Evolutionary conservation across 2,113 vertebrate species (phyloP), one percentile per base, ranked within the genome.

Genomic region (Coturnix japonica): DNA sequence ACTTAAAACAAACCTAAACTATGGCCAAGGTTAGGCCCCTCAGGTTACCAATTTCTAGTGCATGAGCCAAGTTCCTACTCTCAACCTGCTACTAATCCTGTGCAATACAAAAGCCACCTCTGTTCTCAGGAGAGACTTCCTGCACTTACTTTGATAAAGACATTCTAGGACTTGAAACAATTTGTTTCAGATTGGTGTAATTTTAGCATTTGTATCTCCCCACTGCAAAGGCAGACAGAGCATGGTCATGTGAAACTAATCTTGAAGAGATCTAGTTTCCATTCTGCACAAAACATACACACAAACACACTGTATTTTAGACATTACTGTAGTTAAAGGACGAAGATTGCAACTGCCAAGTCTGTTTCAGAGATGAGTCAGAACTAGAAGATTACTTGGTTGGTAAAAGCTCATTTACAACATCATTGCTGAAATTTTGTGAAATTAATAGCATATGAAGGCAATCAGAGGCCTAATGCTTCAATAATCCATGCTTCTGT

Each of bases 351-450:
- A 76, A 60, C 15, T 43, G 54, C 26, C 79, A 83, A 76, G 5
- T 56, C 30, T 85, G 53, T 61, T 74, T 23, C 51, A 66, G 13
- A 35, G 13, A 72, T 59, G 20, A 82, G 3, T 28, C 19, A 64
- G 22, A 83, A 83, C 6, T 49, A 74, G 20, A 70, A 66, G 69
- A 43, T 39, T 65, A 86, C 16, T 81, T 51, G 13, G 23, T 69
- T 81, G 23, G n/a, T 60, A 72, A 91, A 94, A 81, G n/a, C n/a
- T 81, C 20, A 75, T 41, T 85, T 83, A 71, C 46, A 49, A 97
- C 73, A 89, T 96, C 91, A 97, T 10, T 90, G 70, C 56, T 39
- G 61, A 94, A 7, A 37, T 92, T 91, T 64, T 65, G 61, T 66
- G 82, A 64, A 91, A 88, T 95, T 71, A 90, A 57, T 81, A 81